Conservation (phyloP, 1,140 invertebrate species). For the Lepidurus couesii region DNA sequence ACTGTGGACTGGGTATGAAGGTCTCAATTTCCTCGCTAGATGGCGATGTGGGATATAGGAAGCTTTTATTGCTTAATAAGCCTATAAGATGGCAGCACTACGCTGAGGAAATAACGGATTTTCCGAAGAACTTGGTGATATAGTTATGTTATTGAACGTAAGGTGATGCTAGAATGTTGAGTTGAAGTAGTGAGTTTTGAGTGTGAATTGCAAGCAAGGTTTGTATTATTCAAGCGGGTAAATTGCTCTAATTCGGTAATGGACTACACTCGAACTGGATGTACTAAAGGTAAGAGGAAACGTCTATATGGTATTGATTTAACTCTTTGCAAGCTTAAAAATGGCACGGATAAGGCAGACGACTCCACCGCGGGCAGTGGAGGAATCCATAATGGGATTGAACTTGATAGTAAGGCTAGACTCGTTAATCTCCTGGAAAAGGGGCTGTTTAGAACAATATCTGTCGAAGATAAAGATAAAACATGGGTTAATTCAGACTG, state of each 20-base stretch:
- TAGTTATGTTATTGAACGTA: too few species aligned
- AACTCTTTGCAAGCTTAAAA: background rate
- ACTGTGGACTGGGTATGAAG: too few species aligned
- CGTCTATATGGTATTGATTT: background rate
- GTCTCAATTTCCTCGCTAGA: too few species aligned
- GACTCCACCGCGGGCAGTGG: background rate
- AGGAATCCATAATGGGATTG: background rate
- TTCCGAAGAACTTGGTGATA: too few species aligned
- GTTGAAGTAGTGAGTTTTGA: background rate
- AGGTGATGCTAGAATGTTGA: too few species aligned
- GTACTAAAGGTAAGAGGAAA: too few species aligned
- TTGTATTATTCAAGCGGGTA: background rate
- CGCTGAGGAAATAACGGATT: too few species aligned
- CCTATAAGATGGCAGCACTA: too few species aligned
- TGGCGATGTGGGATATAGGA: too few species aligned
- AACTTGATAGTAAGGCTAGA: background rate
- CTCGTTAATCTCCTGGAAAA: background rate
- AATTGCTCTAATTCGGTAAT: too few species aligned
- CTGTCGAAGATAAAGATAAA: background rate
- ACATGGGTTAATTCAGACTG: background rate
- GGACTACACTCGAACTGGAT: too few species aligned
- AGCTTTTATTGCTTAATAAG: too few species aligned
- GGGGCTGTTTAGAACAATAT: background rate
- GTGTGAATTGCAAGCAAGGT: background rate
- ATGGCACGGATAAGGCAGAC: background rate